These are phyloP conservation scores for Nothocercus nigrocapillus DNA, from an alignment of 2,113 vertebrate genomes.

Conservation along the genomic window DNA sequence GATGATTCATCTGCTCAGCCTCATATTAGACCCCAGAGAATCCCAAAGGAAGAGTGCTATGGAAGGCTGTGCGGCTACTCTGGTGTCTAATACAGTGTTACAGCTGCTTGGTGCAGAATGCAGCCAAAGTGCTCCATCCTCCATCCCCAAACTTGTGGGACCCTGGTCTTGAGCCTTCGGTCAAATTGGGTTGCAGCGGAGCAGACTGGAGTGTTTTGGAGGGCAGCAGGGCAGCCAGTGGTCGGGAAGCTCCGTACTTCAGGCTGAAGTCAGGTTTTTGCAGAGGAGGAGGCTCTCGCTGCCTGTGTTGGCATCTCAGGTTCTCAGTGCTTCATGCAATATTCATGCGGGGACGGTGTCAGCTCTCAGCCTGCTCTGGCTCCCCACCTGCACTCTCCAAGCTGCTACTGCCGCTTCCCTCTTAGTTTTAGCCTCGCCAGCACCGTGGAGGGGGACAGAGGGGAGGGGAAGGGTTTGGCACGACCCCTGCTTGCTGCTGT, in stretches of 20 bases:
- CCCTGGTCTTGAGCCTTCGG: neutral
- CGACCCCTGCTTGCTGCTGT: neutral
- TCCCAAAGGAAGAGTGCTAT: fast-evolving
- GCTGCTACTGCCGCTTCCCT: constrained; percentile 40
- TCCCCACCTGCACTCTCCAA: constrained; percentile 45
- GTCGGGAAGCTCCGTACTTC: fast-evolving
- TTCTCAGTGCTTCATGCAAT: constrained; percentile 82
- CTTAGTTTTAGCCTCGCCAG: neutral
- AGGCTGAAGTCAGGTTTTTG: neutral
- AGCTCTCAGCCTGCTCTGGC: constrained; percentile 60
- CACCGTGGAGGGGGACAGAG: neutral
- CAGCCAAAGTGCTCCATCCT: fast-evolving
- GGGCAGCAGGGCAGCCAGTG: neutral
- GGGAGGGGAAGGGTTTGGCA: neutral
- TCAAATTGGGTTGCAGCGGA: fast-evolving
- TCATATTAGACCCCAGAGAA: fast-evolving
- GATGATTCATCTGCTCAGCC: fast-evolving
- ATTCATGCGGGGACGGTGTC: constrained; percentile 83
- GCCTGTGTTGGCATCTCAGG: constrained; percentile 76
- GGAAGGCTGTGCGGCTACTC: neutral
- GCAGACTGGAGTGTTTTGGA: neutral
- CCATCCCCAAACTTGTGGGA: no score
- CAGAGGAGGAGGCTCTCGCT: neutral
- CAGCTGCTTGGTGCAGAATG: fast-evolving
- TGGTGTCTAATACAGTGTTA: fast-evolving